Conservation (phyloP, 2,113 vertebrate genomes). For the Nibea coibor region DNA sequence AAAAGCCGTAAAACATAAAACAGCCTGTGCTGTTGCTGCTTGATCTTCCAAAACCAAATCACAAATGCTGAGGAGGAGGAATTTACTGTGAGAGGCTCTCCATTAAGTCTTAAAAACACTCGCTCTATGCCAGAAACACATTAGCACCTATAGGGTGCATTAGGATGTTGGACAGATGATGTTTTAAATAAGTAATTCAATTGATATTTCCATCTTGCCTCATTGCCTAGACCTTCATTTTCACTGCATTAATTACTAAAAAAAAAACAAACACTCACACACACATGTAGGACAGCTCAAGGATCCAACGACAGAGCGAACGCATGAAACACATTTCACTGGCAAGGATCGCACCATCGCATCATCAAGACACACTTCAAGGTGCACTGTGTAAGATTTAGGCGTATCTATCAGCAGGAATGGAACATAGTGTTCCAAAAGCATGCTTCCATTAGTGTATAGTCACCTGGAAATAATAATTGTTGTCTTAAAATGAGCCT, state of each 20-base stretch:
- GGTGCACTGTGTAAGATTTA: too few species aligned
- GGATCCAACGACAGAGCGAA: not conserved
- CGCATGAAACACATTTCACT: not conserved
- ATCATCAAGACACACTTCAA: too few species aligned
- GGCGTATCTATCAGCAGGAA: too few species aligned
- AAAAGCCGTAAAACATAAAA: constrained; percentile 28
- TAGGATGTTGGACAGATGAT: constrained; percentile 26
- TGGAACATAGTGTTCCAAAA: too few species aligned
- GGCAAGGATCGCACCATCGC: too few species aligned
- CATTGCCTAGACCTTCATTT: constrained; percentile 18
- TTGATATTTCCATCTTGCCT: constrained; percentile 18
- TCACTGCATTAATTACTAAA: constrained; percentile 19
- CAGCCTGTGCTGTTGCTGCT: constrained; percentile 2
- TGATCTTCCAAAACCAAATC: constrained; percentile 30
- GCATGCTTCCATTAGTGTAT: too few species aligned
- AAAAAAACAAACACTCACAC: too few species aligned
- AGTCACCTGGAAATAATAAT: too few species aligned
- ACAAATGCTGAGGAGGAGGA: constrained; percentile 38
- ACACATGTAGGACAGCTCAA: not conserved
- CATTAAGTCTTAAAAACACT: constrained; percentile 37
- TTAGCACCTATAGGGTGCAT: constrained; percentile 38
- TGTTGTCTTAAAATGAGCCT: too few species aligned
- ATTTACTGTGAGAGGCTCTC: constrained; percentile 20
- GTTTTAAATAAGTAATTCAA: constrained; percentile 36
- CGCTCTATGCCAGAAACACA: constrained; percentile 32